Conservation (phyloP, 92 coral and sea anemone genomes). For the Phenganax subtilis region DNA sequence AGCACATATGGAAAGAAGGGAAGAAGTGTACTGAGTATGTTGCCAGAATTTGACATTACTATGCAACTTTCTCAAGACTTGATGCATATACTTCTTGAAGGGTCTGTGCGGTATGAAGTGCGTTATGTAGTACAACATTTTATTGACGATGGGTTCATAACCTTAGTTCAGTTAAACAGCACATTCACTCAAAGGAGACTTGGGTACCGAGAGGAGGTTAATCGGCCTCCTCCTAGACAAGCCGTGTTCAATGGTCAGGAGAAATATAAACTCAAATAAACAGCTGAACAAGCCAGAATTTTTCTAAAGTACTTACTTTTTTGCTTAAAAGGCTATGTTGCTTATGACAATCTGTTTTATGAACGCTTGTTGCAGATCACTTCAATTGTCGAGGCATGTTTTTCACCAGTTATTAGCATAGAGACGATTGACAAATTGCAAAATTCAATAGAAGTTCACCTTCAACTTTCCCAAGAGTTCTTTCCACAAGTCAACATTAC, state of each 20-base stretch:
- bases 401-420: conserved; percentile 3
- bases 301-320: conserved; percentile 17
- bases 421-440: background rate
- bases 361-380: background rate
- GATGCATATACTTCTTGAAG: conserved; percentile 25
- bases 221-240: background rate
- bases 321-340: background rate
- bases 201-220: background rate
- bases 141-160: conserved; percentile 7
- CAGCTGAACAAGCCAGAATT: conserved; percentile 15
- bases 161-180: conserved; percentile 10
- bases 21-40: background rate
- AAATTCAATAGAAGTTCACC: background rate
- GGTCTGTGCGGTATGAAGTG: conserved; percentile 25
- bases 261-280: conserved; percentile 9
- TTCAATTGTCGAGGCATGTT: conserved; percentile 1
- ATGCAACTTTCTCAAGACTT: conserved; percentile 23
- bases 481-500: conserved; percentile 41
- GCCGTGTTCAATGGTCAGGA: conserved; percentile 1
- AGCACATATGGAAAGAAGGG: background rate
- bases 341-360: background rate
- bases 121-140: conserved; percentile 15
- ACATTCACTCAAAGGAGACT: background rate
- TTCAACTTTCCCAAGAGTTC: background rate
- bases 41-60: conserved; percentile 18